Evolutionary conservation across 2,797 vertebrate species (phyloP).

Genomic region (Molossus alvarezi): DNA sequence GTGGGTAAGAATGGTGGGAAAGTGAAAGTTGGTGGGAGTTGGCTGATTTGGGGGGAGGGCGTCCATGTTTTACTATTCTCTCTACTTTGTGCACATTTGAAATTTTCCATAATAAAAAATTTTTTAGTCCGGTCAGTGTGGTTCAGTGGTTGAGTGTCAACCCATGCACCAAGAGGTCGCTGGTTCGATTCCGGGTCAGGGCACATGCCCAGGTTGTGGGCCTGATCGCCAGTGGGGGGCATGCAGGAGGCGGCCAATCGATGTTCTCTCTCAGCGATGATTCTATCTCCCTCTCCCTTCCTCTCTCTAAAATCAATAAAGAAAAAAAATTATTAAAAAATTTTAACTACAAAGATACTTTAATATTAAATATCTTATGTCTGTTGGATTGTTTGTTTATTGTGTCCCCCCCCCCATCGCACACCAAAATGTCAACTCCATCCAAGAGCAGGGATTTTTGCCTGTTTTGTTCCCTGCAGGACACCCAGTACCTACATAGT

Average conservation of each 20-base stretch:
- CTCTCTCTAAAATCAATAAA: no score
- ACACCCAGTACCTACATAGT: no score
- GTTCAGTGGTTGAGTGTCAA: no score
- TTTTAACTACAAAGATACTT: background rate
- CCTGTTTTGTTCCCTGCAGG: background rate
- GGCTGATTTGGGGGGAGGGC: fast-evolving
- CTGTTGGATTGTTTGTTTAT: background rate
- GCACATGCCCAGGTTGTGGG: no score
- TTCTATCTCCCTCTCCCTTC: no score
- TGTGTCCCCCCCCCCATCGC: background rate
- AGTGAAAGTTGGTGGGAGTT: fast-evolving
- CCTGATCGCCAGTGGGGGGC: background rate
- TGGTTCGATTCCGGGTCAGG: no score
- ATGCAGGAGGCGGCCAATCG: no score
- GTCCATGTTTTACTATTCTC: background rate
- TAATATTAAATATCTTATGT: background rate
- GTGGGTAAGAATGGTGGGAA: fast-evolving
- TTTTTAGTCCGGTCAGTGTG: no score
- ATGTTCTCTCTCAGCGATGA: no score
- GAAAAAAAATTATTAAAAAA: background rate
- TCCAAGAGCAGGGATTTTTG: background rate
- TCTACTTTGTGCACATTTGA: background rate
- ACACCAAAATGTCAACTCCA: background rate
- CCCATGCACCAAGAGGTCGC: no score
- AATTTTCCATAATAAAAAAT: background rate